Evolutionary conservation across 1,140 invertebrate genomes (phyloP).

Genomic region (Tetramorium alpestre): DNA sequence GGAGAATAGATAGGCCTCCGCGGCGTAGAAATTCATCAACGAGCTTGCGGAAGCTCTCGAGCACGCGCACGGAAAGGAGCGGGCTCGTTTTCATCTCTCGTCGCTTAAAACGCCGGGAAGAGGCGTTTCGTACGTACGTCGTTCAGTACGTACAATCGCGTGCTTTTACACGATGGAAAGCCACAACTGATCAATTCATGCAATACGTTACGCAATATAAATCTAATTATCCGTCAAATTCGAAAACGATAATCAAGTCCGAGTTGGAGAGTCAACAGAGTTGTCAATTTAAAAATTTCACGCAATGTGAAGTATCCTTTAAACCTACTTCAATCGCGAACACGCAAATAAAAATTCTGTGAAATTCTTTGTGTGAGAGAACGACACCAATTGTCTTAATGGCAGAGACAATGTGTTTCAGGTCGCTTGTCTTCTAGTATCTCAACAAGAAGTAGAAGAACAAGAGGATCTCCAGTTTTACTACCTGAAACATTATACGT

Average conservation of each 20-base stretch:
- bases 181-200: neutral
- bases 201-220: neutral
- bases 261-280: neutral
- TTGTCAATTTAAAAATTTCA: neutral
- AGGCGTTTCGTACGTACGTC: too few relatives aligned
- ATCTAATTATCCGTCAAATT: neutral
- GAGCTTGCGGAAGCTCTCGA: conserved; percentile 75
- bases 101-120: neutral
- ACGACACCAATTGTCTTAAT: conserved; percentile 6
- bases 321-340: neutral
- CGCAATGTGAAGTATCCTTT: neutral
- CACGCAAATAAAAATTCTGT: neutral
- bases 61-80: conserved; percentile 69
- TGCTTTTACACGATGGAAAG: neutral
- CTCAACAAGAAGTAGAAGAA: conserved; percentile 10
- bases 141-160: neutral
- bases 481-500: neutral
- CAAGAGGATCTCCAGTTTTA: conserved; percentile 6
- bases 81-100: conserved; percentile 53
- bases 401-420: neutral
- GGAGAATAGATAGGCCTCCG: conserved; percentile 20
- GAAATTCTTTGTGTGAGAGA: conserved; percentile 3
- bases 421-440: conserved; percentile 20
- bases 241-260: neutral
- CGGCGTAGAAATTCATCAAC: conserved; percentile 71